Conservation (phyloP, 2,888 invertebrate species). For the Eubasilissa splendida region DNA sequence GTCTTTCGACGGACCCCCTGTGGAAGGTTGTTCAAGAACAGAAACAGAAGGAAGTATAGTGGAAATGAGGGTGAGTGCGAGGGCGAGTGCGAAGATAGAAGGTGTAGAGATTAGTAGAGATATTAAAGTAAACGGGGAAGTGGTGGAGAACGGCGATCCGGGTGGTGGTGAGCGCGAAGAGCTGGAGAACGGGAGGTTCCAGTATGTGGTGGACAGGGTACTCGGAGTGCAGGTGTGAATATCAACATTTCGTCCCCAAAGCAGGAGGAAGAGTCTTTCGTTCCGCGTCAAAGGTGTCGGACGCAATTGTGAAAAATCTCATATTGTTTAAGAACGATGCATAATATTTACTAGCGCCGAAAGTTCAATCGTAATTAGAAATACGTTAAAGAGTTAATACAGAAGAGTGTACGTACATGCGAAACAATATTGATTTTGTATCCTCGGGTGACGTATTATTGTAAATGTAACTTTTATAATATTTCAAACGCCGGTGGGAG, state of each 20-base stretch:
- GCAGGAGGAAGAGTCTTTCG: not conserved
- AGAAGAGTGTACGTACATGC: not conserved
- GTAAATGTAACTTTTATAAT: conserved; percentile 12
- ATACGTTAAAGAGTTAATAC: not conserved
- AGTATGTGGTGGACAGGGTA: conserved; percentile 87
- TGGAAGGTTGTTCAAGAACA: not conserved
- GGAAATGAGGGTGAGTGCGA: not conserved
- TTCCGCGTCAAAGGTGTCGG: not conserved
- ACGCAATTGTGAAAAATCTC: conserved; percentile 33
- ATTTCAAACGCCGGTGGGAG: not conserved
- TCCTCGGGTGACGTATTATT: not conserved
- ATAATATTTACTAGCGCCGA: conserved; percentile 41
- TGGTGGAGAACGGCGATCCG: not conserved
- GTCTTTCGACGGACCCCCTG: not conserved
- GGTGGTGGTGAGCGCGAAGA: conserved; percentile 11
- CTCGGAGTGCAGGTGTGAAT: conserved; percentile 86
- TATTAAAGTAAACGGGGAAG: conserved; percentile 31
- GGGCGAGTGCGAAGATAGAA: not conserved
- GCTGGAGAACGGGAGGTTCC: conserved; percentile 76
- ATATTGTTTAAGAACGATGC: conserved; percentile 35
- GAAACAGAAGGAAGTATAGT: not conserved
- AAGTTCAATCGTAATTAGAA: conserved; percentile 34
- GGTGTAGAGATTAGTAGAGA: not conserved
- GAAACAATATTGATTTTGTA: not conserved
- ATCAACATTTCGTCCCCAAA: not conserved